A percentile compares a stretch with the other conserved stretches of the same genome.
phyloP scores from a whole-genome alignment of 2,113 vertebrate species.

The Rhea pennata region DNA sequence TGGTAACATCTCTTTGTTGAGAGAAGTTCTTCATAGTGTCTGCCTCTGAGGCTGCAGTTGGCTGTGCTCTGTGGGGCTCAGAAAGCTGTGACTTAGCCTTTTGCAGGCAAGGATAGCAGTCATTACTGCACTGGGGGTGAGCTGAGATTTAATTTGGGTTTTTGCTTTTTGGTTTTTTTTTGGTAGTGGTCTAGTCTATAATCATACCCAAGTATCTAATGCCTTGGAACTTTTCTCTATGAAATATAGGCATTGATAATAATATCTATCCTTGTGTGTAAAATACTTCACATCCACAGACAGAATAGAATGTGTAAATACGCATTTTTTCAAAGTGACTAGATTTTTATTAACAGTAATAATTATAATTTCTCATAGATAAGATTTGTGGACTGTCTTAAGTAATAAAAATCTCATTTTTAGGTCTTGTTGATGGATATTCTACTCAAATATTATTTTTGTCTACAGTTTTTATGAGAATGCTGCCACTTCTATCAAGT shows the following conservation, averaged over 20 bases:
- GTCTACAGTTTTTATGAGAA: not conserved
- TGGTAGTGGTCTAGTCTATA: not conserved
- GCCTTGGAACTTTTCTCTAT: not conserved
- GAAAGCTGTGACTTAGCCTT: not conserved
- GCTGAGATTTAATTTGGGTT: not conserved
- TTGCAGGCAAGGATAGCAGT: not conserved
- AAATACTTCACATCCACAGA: not conserved
- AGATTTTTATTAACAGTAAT: not conserved
- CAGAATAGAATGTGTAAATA: not conserved
- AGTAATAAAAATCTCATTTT: not conserved
- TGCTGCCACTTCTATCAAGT: slow-evolving; percentile 7
- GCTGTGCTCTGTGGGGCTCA: not conserved
- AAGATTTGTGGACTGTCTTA: not conserved
- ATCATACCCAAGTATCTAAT: not conserved
- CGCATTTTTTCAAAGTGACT: not conserved
- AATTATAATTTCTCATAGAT: not conserved
- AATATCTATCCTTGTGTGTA: not conserved
- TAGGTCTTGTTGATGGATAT: not conserved
- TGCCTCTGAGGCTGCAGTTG: not conserved
- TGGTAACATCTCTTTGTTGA: not conserved
- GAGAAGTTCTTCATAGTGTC: not conserved
- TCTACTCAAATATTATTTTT: not conserved
- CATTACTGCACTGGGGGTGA: not conserved
- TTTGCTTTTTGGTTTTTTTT: not conserved
- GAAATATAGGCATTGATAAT: not conserved